Percentiles rank a stretch among this genome's conserved stretches.
These are phyloP conservation scores for Acipenser oxyrinchus DNA, from an alignment of 2,797 vertebrate species.

Conservation along the genomic window DNA sequence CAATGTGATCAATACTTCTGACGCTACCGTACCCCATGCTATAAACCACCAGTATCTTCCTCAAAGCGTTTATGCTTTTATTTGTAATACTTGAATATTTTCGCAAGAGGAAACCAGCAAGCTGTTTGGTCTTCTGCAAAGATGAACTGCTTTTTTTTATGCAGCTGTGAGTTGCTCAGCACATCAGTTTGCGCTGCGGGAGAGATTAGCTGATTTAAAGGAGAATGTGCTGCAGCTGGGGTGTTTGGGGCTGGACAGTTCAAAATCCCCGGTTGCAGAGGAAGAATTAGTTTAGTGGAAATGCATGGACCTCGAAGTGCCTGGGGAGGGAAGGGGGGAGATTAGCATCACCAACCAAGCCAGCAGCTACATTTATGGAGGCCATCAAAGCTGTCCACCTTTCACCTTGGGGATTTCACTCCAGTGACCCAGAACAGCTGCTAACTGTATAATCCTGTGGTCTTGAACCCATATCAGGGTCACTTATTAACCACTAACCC, in stretches of 20 bases:
- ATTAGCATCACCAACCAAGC: neutral
- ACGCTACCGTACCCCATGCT: too few relatives aligned
- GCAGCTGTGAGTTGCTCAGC: neutral
- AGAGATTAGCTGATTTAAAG: conserved; percentile 3
- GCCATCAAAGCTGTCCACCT: conserved; percentile 5
- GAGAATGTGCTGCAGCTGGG: neutral
- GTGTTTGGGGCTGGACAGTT: neutral
- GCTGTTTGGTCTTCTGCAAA: too few relatives aligned
- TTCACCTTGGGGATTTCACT: conserved; percentile 7
- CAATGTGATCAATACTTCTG: too few relatives aligned
- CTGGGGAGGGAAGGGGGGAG: neutral
- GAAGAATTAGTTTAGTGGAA: neutral
- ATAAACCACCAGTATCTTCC: too few relatives aligned
- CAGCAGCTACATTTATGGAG: neutral
- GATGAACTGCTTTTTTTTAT: too few relatives aligned
- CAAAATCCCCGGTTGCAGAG: neutral
- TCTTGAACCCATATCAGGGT: conserved; percentile 7
- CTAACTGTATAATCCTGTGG: conserved; percentile 17
- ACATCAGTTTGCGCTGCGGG: conserved; percentile 18
- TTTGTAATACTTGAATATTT: too few relatives aligned
- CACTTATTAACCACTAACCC: conserved; percentile 13
- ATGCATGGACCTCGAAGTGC: neutral
- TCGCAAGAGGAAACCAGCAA: too few relatives aligned
- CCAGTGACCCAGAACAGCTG: conserved; percentile 20
- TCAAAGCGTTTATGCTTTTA: too few relatives aligned